Base-by-base conservation (phyloP, 2,113 vertebrate species). In the Morone chrysops region DNA sequence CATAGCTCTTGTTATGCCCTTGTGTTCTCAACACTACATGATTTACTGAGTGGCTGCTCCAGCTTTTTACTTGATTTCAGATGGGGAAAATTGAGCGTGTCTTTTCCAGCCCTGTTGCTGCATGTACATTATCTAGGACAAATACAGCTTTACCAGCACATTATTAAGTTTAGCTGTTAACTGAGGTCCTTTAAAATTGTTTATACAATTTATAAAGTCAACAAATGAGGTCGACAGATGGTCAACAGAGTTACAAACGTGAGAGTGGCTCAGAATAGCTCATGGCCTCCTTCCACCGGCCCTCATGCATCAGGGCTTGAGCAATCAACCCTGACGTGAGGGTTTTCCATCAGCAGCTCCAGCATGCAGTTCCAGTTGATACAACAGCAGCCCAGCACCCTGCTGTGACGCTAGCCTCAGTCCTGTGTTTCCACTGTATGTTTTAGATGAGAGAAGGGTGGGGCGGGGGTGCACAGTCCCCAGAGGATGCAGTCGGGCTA, bases 261-360 rank as follows among this genome's bases (percentile, higher is more conserved):
- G 82, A 89, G 83, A 79, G 75, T 14, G 48, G 75, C 89, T 87
- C 65, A 83, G 62, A 93, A 88, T 87, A 87, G 86, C 75, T 80
- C 60, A 54, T 76, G 82, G 57, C 61, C 61, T 25, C 36, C 72
- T 70, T 85, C 81, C 81, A 87, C 50, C 8, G 4, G 66, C 77
- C 66, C 75, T 91, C 87, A 60, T 43, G 79, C 77, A 80, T 81
- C 81, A 77, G 67, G 45, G 70, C 68, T 63, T 48, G 57, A 85
- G 86, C 89, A 86, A 80, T 86, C 86, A 84, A 81, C 88, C 83
- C 80, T 82, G 82, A 82, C 83, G 66, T 84, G 57, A 83, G 67
- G 88, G 77, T 90, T 92, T 93, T 92, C 91, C 89, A 94, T 90
- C 75, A 84, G 82, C 82, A 61, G 87, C 63, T 68, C 90, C 88